phyloP scores from a whole-genome alignment of 1,140 invertebrate genomes.

The Cydia fagiglandana region DNA sequence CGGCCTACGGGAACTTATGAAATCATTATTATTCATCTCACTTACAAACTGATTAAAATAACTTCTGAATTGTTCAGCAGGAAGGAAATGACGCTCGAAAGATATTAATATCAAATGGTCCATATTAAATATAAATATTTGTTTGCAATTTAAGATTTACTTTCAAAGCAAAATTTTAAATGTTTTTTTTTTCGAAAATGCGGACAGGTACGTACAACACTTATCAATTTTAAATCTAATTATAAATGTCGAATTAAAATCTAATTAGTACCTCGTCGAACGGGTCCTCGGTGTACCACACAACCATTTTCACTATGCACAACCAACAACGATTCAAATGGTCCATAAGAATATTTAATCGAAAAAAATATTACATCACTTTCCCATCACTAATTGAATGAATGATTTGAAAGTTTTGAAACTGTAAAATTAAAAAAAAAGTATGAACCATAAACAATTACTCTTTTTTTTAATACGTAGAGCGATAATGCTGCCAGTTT shows the following conservation, averaged over 20 bases:
- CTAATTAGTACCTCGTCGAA: constrained; percentile 46
- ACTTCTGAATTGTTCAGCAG: neutral
- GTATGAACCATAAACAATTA: neutral
- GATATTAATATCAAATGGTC: constrained; percentile 1
- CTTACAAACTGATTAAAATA: constrained; percentile 1
- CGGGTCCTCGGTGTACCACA: constrained; percentile 54
- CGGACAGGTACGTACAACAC: too few relatives aligned
- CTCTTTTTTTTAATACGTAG: neutral
- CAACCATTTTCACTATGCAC: constrained; percentile 56
- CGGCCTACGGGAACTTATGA: neutral
- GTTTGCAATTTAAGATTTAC: too few relatives aligned
- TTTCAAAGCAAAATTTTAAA: too few relatives aligned
- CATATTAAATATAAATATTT: too few relatives aligned
- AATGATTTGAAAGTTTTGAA: neutral
- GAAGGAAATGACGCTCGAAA: neutral
- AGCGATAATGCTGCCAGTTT: neutral
- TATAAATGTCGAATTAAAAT: neutral
- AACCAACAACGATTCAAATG: constrained; percentile 25
- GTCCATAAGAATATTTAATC: constrained; percentile 8
- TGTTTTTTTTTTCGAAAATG: neutral
- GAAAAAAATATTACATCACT: neutral
- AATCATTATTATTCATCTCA: neutral
- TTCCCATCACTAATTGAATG: neutral
- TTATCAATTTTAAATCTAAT: neutral
- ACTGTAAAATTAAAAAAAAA: neutral